phyloP scores from a whole-genome alignment of 2,113 vertebrate species.

The Corydoras maculifer region DNA sequence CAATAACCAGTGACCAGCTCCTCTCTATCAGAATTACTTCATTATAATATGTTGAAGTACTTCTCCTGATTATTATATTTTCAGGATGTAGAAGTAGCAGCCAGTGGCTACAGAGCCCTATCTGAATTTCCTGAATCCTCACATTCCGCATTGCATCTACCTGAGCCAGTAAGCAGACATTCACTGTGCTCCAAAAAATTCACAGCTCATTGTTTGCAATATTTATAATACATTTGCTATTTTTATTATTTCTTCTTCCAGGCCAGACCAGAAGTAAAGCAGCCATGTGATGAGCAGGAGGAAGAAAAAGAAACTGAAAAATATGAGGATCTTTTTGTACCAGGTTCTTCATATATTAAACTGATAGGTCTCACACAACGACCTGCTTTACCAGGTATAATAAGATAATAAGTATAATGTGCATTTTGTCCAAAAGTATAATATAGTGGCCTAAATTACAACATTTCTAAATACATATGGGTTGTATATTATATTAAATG shows the following conservation, averaged over 20 bases:
- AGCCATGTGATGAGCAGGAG: no score
- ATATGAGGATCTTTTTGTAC: conserved; percentile 26
- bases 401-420: neutral
- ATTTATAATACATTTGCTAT: neutral
- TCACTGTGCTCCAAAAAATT: neutral
- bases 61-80: conserved; percentile 31
- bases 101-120: conserved; percentile 82
- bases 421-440: neutral
- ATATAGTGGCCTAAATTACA: no score
- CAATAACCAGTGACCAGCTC: no score
- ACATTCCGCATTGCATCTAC: conserved; percentile 78
- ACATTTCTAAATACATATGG: no score
- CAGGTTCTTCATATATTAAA: conserved; percentile 82
- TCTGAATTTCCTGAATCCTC: conserved; percentile 70
- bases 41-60: neutral
- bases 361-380: conserved; percentile 68
- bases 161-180: conserved; percentile 70
- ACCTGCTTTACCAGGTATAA: conserved; percentile 74
- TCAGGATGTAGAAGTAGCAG: conserved; percentile 74
- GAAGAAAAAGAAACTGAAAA: no score
- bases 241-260: conserved; percentile 41
- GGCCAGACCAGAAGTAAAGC: conserved; percentile 64
- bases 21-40: no score
- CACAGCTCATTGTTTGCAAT: neutral
- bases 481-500: no score